Evolutionary conservation across 1,140 invertebrate species (phyloP).

Genomic region (Bradynema listronoti): DNA sequence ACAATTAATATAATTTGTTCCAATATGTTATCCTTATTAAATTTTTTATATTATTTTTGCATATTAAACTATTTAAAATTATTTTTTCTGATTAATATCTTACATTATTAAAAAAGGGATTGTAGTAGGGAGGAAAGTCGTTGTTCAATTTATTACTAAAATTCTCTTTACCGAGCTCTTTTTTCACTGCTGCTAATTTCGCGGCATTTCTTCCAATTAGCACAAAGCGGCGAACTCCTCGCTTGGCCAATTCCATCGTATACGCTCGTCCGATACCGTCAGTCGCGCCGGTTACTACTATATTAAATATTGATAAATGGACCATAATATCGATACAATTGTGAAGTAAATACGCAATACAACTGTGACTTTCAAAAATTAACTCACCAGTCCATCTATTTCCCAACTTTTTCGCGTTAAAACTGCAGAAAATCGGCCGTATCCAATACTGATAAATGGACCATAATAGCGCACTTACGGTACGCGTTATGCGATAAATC

Average conservation of each 20-base stretch:
- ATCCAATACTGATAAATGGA: constrained; percentile 35
- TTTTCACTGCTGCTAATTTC: constrained; percentile 41
- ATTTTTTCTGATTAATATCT: no score
- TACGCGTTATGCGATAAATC: constrained; percentile 32
- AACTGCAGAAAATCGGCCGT: constrained; percentile 28
- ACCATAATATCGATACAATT: neutral
- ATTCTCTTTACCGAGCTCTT: constrained; percentile 37
- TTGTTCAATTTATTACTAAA: no score
- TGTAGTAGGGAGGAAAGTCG: no score
- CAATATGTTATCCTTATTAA: no score
- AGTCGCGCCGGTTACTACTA: constrained; percentile 45
- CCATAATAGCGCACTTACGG: constrained; percentile 32
- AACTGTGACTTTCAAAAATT: constrained; percentile 10
- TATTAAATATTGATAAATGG: constrained; percentile 1
- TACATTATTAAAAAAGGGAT: no score
- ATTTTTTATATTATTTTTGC: no score
- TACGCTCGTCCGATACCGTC: constrained; percentile 47
- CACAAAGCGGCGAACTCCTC: constrained; percentile 42
- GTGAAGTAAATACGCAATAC: neutral
- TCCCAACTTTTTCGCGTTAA: constrained; percentile 21
- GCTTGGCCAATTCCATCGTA: constrained; percentile 39
- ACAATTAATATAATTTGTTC: no score
- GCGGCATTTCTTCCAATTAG: constrained; percentile 37
- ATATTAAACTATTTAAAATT: no score
- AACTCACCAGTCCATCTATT: constrained; percentile 33